Evolutionary conservation across 2,113 vertebrate species (phyloP), one percentile per base, ranked within the genome.

Genomic region (Bucco capensis): DNA sequence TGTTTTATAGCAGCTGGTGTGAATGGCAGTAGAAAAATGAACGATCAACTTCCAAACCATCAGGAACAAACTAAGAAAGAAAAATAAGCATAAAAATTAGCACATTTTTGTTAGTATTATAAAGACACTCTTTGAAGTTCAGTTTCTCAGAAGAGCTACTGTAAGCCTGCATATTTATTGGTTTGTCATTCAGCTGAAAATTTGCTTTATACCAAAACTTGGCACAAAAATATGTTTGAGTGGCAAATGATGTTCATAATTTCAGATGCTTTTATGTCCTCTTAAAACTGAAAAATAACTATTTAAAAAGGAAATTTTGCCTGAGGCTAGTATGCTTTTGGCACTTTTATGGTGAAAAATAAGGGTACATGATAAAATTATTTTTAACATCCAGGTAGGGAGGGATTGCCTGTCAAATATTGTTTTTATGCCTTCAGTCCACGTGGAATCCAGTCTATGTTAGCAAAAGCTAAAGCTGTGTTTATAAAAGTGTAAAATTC

Each of bases 1-100:
- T 83, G 86, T 83, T 96, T 96, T 78, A 61, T 64, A 93, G 96
- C 97, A 98, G 96, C 97, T 98, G 97, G 96, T 96, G 94, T 96
- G 95, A 97, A 91, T 95, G 92, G 94, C 89, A 96, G 95, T 76
- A 94, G 96, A 95, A 97, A 97, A 96, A 95, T 82, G 92, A 96
- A 94, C 71, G 33, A 93, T 92, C 86, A 76, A 88, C 91, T 96
- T 96, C 93, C 89, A 91, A 83, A 90, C 47, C 92, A 91, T 93
- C 85, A 93, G 96, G 86, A 95, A 96, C 82, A 94, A 91, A 60
- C 84, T 69, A 88, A 94, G 73, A 81, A 81, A 95, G 88, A 92
- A 96, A 97, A 93, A 93, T 35, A 93, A 95, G 67, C 92, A 64
- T 35, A 92, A 91, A 81, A 89, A 95, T 87, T 73, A 77, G 51